Base-by-base conservation (phyloP, 2,113 vertebrate species). In the Platichthys stellatus region DNA sequence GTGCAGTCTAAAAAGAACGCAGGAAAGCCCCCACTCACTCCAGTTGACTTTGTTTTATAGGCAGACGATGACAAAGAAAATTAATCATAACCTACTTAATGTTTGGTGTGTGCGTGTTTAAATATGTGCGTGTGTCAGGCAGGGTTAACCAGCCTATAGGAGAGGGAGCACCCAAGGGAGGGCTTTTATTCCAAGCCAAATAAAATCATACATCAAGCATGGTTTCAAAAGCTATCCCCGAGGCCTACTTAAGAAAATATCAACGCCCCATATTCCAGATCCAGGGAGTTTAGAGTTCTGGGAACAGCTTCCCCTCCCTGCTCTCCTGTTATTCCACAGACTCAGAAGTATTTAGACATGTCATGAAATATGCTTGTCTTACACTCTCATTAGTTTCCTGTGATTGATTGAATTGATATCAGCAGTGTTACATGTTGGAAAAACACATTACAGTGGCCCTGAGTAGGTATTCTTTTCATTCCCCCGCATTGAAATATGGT, bases 151-250 rank as follows among this genome's bases (percentile, higher is more conserved):
- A 81, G 86, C 72, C 81, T 85, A 86, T 85, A 80, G 87, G 82
- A 82, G 87, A 86, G 85, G 80, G 78, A 73, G 83, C 69, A 72
- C 86, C 85, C 87, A 12, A 51, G 88, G 85, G 92, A 90, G 64
- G 82, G 56, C 66, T 93, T 90, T 85, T 89, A 89, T 93, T 93
- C 87, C 90, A 89, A 90, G 73, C 85, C 76, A 92, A 94, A 94
- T 92, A 92, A 84, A 90, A 90, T 88, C 80, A 78, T 91, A 92
- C 87, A 92, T 94, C 84, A 90, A 85, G 82, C 71, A 63, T 31
- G 82, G 90, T 90, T 92, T 90, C 76, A 59, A 71, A 72, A 89
- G 79, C 73, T 56, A 21, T 92, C 92, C 91, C 93, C 2, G 40
- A 78, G 89, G 90, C 81, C 88, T 83, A 72, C 85, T 92, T 93